Evolutionary conservation across 2,113 vertebrate genomes (phyloP).

Genomic region (Isichthys henryi): DNA sequence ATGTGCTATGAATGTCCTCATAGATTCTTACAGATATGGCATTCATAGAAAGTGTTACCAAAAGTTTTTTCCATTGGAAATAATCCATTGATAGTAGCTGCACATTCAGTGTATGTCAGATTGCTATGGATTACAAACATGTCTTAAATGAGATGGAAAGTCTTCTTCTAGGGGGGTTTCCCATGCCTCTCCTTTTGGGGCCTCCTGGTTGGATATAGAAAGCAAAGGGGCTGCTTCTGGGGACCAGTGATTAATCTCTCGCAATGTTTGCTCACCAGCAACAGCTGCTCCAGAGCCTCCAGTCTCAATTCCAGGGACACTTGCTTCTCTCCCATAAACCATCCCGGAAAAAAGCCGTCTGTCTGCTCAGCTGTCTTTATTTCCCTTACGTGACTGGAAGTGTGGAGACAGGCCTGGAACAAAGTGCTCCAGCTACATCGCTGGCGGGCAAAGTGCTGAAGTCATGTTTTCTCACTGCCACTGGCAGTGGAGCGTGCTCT

Average conservation of each 20-base stretch:
- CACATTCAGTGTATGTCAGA: background rate
- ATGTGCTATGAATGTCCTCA: background rate
- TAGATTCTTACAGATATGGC: background rate
- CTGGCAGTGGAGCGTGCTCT: background rate
- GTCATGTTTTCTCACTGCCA: constrained; percentile 5
- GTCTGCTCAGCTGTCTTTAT: background rate
- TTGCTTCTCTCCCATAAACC: background rate
- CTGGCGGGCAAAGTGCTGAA: constrained; percentile 10
- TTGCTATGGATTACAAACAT: background rate
- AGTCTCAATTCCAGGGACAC: constrained; percentile 7
- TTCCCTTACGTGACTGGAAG: constrained; percentile 15
- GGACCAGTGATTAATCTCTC: constrained; percentile 13
- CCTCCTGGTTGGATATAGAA: background rate
- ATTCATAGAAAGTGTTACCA: background rate
- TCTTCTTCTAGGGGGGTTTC: background rate
- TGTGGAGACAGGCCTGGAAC: background rate
- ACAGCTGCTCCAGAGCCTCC: background rate
- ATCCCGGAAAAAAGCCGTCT: background rate
- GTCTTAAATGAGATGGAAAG: background rate
- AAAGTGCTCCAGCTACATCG: background rate
- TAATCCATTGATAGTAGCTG: background rate
- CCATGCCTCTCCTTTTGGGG: background rate
- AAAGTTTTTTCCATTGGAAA: background rate
- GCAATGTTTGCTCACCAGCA: constrained; percentile 1
- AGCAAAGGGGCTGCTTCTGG: background rate